Base-by-base conservation (phyloP, 2,113 vertebrate genomes). In the Ploceus nigricollis region DNA sequence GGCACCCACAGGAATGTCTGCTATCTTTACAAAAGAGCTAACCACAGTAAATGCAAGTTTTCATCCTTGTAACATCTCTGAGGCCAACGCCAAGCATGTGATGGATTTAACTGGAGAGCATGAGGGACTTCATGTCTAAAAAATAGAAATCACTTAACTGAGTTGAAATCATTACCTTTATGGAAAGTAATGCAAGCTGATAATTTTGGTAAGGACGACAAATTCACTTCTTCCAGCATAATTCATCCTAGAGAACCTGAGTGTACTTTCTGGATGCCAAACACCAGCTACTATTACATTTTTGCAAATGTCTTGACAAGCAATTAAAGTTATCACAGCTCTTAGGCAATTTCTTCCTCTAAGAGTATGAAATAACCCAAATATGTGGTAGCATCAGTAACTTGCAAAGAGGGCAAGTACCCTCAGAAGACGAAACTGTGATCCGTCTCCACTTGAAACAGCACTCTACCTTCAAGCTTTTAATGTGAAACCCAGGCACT, bases 281-380 rank as follows among this genome's bases (percentile, higher is more conserved):
- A 73, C 19, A 90, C 71, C n/a, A 91, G 66, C 15, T 68, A 76
- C 75, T 91, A 44, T 91, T 88, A 94, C 19, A 73, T 80, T 65
- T 82, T 90, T 91, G 76, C 50, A 80, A 88, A 82, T 77, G 30
- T 37, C 78, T 93, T 96, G 58, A 87, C 84, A 93, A 85, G 87
- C 42, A 92, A 78, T 95, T 93, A 65, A 91, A 91, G 22, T 86
- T 91, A 80, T 85, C 78, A 91, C 24, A 80, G 58, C 54, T 93
- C 33, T 82, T 76, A 58, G 30, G 82, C 30, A 61, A 84, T 56
- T 91, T 94, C 37, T 90, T 92, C 48, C 31, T 87, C 81, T 65
- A 66, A 57, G 33, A 87, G 24, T 24, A 72, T 7, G 27, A 83
- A 96, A 93, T 39, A 93, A 87, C 23, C 30, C 1, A 11, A 93